A percentile compares a stretch with the other conserved stretches of the same genome.
Evolutionary conservation across 2,888 invertebrate species (phyloP).

Genomic region (Gandaritis pyraliata): DNA sequence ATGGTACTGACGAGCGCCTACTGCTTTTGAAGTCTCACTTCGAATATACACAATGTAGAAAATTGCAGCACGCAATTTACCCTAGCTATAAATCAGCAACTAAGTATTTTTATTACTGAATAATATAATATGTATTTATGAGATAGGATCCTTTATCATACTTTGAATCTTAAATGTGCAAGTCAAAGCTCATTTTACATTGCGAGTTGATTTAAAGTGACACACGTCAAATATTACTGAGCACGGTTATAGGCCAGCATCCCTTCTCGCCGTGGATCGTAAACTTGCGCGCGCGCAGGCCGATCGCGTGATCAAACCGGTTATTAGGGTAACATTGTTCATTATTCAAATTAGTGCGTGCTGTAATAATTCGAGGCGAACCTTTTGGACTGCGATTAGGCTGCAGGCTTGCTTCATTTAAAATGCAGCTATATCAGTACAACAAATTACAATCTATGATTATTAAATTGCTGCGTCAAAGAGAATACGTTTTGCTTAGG

Average conservation of each 20-base stretch:
- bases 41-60: neutral
- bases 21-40: neutral
- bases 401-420: conserved; percentile 35
- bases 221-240: conserved; percentile 48
- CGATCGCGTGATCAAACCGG: conserved; percentile 75
- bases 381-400: conserved; percentile 62
- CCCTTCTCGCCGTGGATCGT: conserved; percentile 56
- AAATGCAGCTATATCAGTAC: conserved; percentile 27
- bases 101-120: too few species aligned
- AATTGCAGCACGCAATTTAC: neutral
- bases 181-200: conserved; percentile 8
- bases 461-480: conserved; percentile 18
- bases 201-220: conserved; percentile 9
- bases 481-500: conserved; percentile 3
- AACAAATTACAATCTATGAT: conserved; percentile 29
- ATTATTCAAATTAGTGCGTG: conserved; percentile 81
- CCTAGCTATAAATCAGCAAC: neutral
- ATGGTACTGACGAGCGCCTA: neutral
- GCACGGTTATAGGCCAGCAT: conserved; percentile 65
- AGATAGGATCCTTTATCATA: neutral
- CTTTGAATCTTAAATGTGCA: neutral
- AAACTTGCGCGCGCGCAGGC: conserved; percentile 57
- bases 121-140: too few species aligned
- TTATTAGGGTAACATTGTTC: conserved; percentile 74
- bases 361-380: conserved; percentile 71